Percentiles rank a stretch among this genome's conserved stretches.
Evolutionary conservation across 2,797 vertebrate genomes (phyloP).

Genomic region (Pitangus sulphuratus): DNA sequence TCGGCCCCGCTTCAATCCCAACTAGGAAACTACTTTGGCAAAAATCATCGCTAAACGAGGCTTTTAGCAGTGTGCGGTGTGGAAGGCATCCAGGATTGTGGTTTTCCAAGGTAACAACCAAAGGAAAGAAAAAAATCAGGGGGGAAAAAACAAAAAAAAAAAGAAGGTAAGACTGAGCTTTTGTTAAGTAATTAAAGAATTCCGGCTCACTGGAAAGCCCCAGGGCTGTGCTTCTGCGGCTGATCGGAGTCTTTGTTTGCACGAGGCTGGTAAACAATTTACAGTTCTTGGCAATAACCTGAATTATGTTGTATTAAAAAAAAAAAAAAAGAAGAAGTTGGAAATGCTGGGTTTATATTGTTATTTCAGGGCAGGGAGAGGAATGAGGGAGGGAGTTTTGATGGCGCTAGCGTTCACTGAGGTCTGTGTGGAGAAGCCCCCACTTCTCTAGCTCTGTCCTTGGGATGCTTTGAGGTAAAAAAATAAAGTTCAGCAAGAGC

Average conservation of each 20-base stretch:
- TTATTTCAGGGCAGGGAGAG: not conserved
- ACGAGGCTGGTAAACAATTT: slow-evolving; percentile 45
- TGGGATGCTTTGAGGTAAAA: not conserved
- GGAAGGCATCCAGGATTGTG: slow-evolving; percentile 21
- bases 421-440: not conserved
- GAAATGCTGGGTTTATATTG: not conserved
- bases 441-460: not conserved
- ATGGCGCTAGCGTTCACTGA: rapidly evolving
- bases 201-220: slow-evolving; percentile 37
- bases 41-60: not conserved
- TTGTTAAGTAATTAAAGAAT: slow-evolving; percentile 65
- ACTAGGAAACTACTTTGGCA: slow-evolving; percentile 8
- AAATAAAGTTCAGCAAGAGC: not conserved
- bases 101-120: slow-evolving; percentile 22
- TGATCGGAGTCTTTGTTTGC: slow-evolving; percentile 17
- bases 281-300: slow-evolving; percentile 50
- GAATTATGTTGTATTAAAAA: not conserved
- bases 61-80: not conserved
- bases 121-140: not conserved
- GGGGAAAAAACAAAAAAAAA: not conserved
- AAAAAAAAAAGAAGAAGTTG: not conserved
- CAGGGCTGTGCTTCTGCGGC: slow-evolving; percentile 11
- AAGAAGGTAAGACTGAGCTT: not conserved
- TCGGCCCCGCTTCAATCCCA: not conserved
- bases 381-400: not conserved